These are phyloP conservation scores for Episyrphus balteatus DNA, from an alignment of 1,140 invertebrate species.

Conservation along the genomic window DNA sequence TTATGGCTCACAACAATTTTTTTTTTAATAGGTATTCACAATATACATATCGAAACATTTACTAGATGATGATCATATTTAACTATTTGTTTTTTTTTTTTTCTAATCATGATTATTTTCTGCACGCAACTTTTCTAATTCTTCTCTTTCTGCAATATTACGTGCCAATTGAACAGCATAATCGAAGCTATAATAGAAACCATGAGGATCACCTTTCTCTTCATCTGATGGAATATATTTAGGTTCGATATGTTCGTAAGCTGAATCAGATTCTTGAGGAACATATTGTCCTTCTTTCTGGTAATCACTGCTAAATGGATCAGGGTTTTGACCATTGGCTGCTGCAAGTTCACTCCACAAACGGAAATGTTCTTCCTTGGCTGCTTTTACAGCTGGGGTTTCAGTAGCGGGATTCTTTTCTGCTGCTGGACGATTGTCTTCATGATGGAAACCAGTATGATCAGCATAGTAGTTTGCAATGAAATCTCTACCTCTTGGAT, in stretches of 20 bases:
- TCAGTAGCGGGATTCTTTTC: conserved; percentile 46
- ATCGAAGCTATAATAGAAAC: conserved; percentile 54
- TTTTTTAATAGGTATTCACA: too few relatives aligned
- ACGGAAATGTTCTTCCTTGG: conserved; percentile 48
- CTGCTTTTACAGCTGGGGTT: conserved; percentile 45
- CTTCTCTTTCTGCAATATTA: conserved; percentile 31
- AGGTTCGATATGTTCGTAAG: conserved; percentile 27
- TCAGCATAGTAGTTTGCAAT: conserved; percentile 51
- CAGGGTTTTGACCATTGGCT: conserved; percentile 39
- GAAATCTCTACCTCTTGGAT: conserved; percentile 33
- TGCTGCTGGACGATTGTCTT: conserved; percentile 51
- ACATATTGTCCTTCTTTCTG: conserved; percentile 26
- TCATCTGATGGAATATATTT: conserved; percentile 31
- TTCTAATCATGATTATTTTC: conserved; percentile 23
- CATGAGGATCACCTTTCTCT: conserved; percentile 48
- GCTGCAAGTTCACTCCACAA: conserved; percentile 50
- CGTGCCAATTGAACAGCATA: conserved; percentile 45
- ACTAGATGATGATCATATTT: too few relatives aligned
- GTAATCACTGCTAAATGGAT: conserved; percentile 35
- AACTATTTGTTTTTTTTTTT: too few relatives aligned
- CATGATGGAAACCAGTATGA: conserved; percentile 51
- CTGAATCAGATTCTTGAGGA: conserved; percentile 19
- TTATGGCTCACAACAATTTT: too few relatives aligned
- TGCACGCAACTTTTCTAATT: conserved; percentile 25
- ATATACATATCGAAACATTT: too few relatives aligned